These are phyloP conservation scores for Onychostoma macrolepis DNA, from an alignment of 2,113 vertebrate genomes.

Conservation along the genomic window DNA sequence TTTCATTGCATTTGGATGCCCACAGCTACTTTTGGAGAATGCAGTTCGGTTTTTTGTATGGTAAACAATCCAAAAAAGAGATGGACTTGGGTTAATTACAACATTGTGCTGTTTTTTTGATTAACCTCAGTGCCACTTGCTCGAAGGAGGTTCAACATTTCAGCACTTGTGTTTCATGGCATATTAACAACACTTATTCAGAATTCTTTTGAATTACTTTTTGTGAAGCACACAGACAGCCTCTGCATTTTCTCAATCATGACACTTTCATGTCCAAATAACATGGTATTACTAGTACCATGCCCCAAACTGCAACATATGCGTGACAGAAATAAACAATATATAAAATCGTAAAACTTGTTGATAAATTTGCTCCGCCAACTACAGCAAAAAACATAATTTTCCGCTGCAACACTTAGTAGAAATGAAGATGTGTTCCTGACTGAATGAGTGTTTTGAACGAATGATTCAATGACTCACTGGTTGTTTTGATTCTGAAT, in stretches of 20 bases:
- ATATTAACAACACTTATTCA: constrained; percentile 6
- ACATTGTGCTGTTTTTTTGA: not conserved
- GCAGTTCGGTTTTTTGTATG: not conserved
- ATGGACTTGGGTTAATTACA: constrained; percentile 12
- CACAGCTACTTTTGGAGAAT: not conserved
- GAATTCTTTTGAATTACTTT: not conserved
- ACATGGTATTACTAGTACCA: not conserved
- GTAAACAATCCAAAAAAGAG: constrained; percentile 16
- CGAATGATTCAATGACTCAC: not conserved
- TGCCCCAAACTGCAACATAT: not conserved
- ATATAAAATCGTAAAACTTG: not conserved
- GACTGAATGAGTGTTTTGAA: not conserved
- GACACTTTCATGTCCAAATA: not conserved
- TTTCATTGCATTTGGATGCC: not conserved
- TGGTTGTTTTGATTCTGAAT: not conserved
- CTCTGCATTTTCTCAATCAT: not conserved
- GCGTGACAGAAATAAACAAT: not conserved
- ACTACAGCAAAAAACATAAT: not conserved
- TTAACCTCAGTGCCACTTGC: not conserved
- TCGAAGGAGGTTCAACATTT: not conserved
- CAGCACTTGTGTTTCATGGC: not conserved
- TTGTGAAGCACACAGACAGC: not conserved
- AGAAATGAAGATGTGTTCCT: not conserved
- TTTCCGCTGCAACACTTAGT: not conserved
- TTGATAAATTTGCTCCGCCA: not conserved